Base-by-base conservation (phyloP, 2,888 invertebrate species). In the Anagyrus pseudococci region DNA sequence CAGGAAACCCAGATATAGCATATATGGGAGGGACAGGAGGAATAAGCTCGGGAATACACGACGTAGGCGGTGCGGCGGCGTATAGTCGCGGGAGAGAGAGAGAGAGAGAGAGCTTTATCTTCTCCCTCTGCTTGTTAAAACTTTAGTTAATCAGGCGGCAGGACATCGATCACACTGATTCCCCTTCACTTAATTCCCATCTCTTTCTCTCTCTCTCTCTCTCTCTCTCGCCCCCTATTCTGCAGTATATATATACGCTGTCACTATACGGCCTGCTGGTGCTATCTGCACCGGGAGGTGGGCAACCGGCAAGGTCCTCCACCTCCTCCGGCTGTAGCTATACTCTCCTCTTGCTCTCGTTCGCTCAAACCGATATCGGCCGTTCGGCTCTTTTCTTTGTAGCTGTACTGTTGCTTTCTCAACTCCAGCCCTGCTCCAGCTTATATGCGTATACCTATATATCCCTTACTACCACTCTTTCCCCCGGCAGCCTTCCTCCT, bases 81-180 rank as follows among this genome's bases (percentile, higher is more conserved):
- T n/a, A n/a, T n/a, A n/a, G n/a, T n/a, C n/a, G n/a, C n/a, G n/a
- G n/a, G n/a, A n/a, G n/a, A n/a, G n/a, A n/a, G n/a, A n/a, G n/a
- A n/a, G n/a, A n/a, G n/a, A n/a, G n/a, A n/a, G n/a, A n/a, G n/a
- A 8, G 13, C 33, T 37, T 37, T 37, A 37, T 37, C 33, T 37
- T 37, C 8, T 8, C 33, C 33, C 33, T 37, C 33, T 37, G 33
- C 33, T 46, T 40, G 33, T 79, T 79, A 77, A 78, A 78, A 75
- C 77, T 75, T 75, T 72, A 78, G 76, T 79, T 78, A 79, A 78
- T 79, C 79, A 78, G 72, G 71, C 66, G 68, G 68, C 71, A 68
- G 75, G 76, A 79, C 79, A 77, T 77, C 75, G 77, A 74, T 79
- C 77, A 77, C 79, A 76, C 66, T 58, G 73, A 72, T 74, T 77